Evolutionary conservation across 1,140 invertebrate genomes (phyloP), one percentile per base, ranked within the genome.

Genomic region (Anoplophora glabripennis): DNA sequence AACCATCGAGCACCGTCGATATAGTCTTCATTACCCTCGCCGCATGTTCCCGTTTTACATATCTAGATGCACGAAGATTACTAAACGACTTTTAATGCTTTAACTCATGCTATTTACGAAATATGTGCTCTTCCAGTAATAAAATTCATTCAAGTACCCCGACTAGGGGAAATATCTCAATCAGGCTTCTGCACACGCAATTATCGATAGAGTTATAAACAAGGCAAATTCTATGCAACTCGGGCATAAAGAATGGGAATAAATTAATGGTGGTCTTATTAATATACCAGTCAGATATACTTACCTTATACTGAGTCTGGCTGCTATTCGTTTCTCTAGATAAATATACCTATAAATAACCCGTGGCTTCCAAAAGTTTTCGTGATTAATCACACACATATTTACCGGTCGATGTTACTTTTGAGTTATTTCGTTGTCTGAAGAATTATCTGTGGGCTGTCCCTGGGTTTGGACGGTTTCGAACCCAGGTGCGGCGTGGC

Each of bases 11-110:
- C 53, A 58, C 49, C 49, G 56, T 59, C 71, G 34, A 72, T 57
- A 66, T 72, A 69, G 65, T 77, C 71, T 73, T 75, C 77, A 47
- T 56, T 73, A 47, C 76, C 76, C 17, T 74, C 71, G 7, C 71
- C 60, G 61, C 77, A 78, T 66, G 64, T 64, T 64, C 64, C 61
- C 66, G 57, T 68, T 68, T 65, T 68, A 68, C 66, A 68, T 68
- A 68, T 68, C 66, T 59, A 61, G 66, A 68, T 68, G 66, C 64
- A 68, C 66, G 66, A 68, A 68, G 64, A 68, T 68, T 64, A 62
- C 64, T 66, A 68, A 68, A 64, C 66, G 66, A 68, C 66, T 68
- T 68, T 68, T 66, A 68, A 68, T 68, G 66, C 64, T 55, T 57
- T 68, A 66, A 64, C 66, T 68, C 66, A 68, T 68, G 66, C 66